phyloP scores from a whole-genome alignment of 1,140 invertebrate species.

The Hylaeus volcanicus region DNA sequence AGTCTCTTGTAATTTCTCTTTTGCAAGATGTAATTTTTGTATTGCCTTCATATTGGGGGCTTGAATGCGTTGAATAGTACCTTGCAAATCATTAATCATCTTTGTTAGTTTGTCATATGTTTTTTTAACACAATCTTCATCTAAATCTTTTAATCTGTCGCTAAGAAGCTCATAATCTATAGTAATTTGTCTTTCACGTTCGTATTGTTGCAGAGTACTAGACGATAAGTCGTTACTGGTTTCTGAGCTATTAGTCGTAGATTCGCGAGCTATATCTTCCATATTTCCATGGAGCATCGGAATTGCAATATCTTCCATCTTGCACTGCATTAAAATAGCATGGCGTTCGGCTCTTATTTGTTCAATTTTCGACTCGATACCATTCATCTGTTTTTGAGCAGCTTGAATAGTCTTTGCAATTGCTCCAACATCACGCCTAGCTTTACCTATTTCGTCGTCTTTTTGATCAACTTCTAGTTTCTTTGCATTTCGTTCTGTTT shows the following conservation, averaged over 20 bases:
- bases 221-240: constrained; percentile 69
- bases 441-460: constrained; percentile 90
- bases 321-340: constrained; percentile 95
- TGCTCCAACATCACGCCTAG: constrained; percentile 89
- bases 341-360: constrained; percentile 95
- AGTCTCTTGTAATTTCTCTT: constrained; percentile 96
- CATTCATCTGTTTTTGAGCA: constrained; percentile 92
- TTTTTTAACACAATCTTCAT: constrained; percentile 94
- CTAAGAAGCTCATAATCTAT: constrained; percentile 92
- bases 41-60: constrained; percentile 98
- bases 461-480: constrained; percentile 92
- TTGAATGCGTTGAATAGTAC: constrained; percentile 95
- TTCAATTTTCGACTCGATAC: constrained; percentile 93
- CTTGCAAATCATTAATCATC: constrained; percentile 91
- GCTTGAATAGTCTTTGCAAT: constrained; percentile 95
- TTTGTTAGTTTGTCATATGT: constrained; percentile 90
- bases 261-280: constrained; percentile 91
- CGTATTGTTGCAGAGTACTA: constrained; percentile 76
- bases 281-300: constrained; percentile 94
- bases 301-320: constrained; percentile 97
- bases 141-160: constrained; percentile 92
- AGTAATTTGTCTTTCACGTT: constrained; percentile 85
- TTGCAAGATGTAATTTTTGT: constrained; percentile 95
- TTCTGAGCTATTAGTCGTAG: constrained; percentile 73
- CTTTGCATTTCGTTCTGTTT: constrained; percentile 88